Conservation (phyloP, 2,888 invertebrate species). For the Amorpha juglandis region DNA sequence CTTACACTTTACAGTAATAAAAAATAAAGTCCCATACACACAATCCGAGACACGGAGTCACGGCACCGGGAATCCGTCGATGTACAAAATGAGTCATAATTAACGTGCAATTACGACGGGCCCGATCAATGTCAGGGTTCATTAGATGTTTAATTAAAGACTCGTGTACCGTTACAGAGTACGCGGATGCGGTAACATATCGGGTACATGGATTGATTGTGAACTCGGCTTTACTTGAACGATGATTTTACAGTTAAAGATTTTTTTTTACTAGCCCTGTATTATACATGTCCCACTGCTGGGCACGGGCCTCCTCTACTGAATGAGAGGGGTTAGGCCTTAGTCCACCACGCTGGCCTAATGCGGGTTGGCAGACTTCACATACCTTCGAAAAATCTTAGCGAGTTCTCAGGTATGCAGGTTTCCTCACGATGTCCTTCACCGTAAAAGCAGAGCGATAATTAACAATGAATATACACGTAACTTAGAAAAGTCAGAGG, state of each 20-base stretch:
- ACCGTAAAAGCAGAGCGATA: no score
- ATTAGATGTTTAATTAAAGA: slow-evolving; percentile 28
- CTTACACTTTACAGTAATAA: neutral
- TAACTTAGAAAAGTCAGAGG: no score
- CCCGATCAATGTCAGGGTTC: slow-evolving; percentile 24
- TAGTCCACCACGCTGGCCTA: no score
- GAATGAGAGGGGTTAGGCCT: no score
- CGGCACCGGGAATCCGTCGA: slow-evolving; percentile 14
- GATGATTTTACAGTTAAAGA: slow-evolving; percentile 1
- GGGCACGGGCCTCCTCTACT: no score
- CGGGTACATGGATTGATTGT: slow-evolving; percentile 13
- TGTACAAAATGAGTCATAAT: slow-evolving; percentile 24
- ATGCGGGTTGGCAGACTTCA: no score
- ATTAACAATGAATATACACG: no score
- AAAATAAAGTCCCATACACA: neutral
- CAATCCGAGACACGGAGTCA: neutral
- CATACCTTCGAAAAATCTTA: no score
- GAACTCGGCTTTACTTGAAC: neutral
- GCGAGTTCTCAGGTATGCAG: no score
- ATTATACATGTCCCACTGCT: no score
- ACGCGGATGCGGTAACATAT: slow-evolving; percentile 22
- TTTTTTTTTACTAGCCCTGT: neutral
- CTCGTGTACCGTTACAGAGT: slow-evolving; percentile 20
- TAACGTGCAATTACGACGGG: slow-evolving; percentile 20
- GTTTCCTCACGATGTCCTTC: no score